Percentiles rank a stretch among this genome's conserved stretches.
phyloP scores from a whole-genome alignment of 2,888 invertebrate species.

The Hedychridium roseum region DNA sequence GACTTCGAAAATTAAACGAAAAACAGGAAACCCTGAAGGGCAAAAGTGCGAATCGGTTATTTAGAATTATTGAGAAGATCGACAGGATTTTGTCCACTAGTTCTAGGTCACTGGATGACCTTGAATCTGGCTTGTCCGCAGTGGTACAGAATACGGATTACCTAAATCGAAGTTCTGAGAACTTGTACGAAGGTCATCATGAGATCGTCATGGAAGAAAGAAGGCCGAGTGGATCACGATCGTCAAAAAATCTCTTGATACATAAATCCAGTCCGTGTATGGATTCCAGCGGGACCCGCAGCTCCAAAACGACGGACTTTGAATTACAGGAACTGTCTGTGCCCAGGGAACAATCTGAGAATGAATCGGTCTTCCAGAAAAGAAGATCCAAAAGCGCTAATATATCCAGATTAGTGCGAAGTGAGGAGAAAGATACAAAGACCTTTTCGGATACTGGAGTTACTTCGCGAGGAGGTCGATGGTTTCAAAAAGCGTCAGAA shows the following conservation, averaged over 20 bases:
- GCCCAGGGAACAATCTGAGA: no score
- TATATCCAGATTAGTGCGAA: constrained; percentile 7
- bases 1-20: constrained; percentile 45
- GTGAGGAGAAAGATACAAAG: constrained; percentile 16
- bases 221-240: neutral
- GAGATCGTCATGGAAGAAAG: neutral
- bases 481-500: constrained; percentile 7
- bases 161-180: no score
- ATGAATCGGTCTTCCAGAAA: constrained; percentile 5
- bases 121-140: constrained; percentile 41
- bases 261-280: constrained; percentile 17
- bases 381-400: constrained; percentile 33
- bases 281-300: constrained; percentile 13
- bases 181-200: no score
- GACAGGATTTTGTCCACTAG: constrained; percentile 53
- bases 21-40: constrained; percentile 43
- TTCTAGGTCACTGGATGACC: constrained; percentile 39
- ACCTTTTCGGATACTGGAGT: constrained; percentile 32
- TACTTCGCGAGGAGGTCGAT: constrained; percentile 1
- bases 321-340: neutral
- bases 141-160: no score
- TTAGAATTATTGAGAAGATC: constrained; percentile 56
- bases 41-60: constrained; percentile 46
- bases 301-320: neutral
- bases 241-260: no score